phyloP scores from a whole-genome alignment of 2,888 invertebrate genomes.

The Heliconius erato region DNA sequence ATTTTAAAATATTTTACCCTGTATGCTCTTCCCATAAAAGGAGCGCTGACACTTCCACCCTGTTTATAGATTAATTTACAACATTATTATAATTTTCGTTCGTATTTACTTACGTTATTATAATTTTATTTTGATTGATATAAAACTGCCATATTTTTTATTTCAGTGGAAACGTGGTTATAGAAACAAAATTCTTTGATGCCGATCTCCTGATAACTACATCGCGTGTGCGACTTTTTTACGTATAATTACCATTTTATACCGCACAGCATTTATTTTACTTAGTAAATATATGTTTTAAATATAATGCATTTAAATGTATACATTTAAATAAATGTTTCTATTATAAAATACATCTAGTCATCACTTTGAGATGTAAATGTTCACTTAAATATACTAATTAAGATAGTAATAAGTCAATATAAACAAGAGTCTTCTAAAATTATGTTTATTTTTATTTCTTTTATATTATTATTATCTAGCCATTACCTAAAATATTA shows the following conservation, averaged over 20 bases:
- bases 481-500: neutral
- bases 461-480: neutral
- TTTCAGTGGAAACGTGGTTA: conserved; percentile 97
- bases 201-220: conserved; percentile 97
- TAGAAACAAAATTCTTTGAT: conserved; percentile 98
- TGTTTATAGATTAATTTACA: too few relatives aligned
- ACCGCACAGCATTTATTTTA: conserved; percentile 45
- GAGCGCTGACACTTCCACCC: too few relatives aligned
- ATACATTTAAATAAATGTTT: conserved; percentile 11
- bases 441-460: neutral
- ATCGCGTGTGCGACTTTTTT: conserved; percentile 97
- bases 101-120: too few relatives aligned
- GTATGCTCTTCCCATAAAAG: too few relatives aligned
- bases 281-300: conserved; percentile 33
- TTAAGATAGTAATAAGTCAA: conserved; percentile 15
- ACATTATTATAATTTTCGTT: too few relatives aligned
- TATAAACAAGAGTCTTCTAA: conserved; percentile 1
- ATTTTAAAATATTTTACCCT: too few relatives aligned
- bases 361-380: conserved; percentile 27
- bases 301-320: conserved; percentile 39
- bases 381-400: neutral
- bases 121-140: neutral
- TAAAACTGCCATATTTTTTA: conserved; percentile 48
- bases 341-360: conserved; percentile 31
- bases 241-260: conserved; percentile 82